phyloP scores from a whole-genome alignment of 2,113 vertebrate species.

The Azemiops feae region DNA sequence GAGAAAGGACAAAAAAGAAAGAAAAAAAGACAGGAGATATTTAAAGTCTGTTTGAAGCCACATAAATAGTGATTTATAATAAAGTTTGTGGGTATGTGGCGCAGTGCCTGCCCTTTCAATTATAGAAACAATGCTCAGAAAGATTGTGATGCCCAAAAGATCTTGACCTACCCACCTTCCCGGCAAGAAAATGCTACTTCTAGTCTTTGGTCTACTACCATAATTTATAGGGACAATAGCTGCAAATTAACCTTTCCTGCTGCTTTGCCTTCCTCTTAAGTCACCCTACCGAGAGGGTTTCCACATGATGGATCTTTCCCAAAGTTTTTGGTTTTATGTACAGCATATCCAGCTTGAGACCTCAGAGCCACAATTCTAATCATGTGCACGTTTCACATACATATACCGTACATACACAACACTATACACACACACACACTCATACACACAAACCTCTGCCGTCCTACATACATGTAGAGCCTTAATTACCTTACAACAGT shows the following conservation, averaged over 20 bases:
- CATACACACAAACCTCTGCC: background rate
- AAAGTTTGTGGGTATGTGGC: background rate
- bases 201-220: background rate
- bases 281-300: background rate
- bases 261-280: background rate
- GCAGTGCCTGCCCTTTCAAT: conserved; percentile 7
- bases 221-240: conserved; percentile 30
- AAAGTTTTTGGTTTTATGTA: background rate
- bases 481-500: background rate
- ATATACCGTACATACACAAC: background rate
- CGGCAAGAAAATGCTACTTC: background rate
- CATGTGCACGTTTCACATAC: accelerated
- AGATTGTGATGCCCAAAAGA: conserved; percentile 15
- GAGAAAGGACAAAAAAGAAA: background rate
- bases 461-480: background rate
- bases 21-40: background rate
- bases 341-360: background rate
- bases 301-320: background rate
- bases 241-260: conserved; percentile 15
- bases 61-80: conserved; percentile 20
- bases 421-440: background rate
- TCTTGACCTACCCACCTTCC: background rate
- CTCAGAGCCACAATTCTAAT: background rate
- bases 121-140: conserved; percentile 11
- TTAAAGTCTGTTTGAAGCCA: conserved; percentile 6